Evolutionary conservation across 2,888 invertebrate genomes (phyloP), one percentile per base, ranked within the genome.

Genomic region (Sphaerophoria rueppellii): DNA sequence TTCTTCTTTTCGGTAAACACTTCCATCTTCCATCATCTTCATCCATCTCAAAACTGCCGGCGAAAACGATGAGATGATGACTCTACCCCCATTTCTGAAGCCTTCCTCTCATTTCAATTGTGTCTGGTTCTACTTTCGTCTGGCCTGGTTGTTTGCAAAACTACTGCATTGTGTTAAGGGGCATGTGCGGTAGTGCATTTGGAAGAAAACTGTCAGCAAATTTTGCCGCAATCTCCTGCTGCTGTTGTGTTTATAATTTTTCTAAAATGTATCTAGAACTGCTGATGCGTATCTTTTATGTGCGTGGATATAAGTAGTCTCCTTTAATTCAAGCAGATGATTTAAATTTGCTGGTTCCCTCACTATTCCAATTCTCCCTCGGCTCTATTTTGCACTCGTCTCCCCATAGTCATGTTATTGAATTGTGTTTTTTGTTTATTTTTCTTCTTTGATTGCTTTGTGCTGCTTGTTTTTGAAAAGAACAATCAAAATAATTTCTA

Each of bases 31-130:
- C 24, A 24, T 24, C 24, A 24, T 24, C 24, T 32, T 11, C 7
- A 9, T 43, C 37, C 43, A 43, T 43, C 43, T 43, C 7, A 11
- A 43, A 0, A 24, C 24, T 24, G 2, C 24, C 24, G 24, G 2
- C 24, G 2, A 24, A 1, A 24, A 24, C 24, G 24, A 24, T 24
- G 24, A 24, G 24, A 24, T 24, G 24, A 24, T 24, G 24, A 2
- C 24, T 24, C 24, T n/a, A 40, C 34, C 63, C 24, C 6, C 14
- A 11, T 40, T 6, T 57, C 48, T 14, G 0, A 24, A 57, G 43
- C 61, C 61, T 70, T 70, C 69, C 57, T 80, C 74, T 70, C 24
- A 80, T 52, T 65, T 80, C 16, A 14, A 74, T 74, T 80, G 75
- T 80, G 63, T 80, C 80, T 80, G 16, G 50, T 54, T 7, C 32